phyloP scores from a whole-genome alignment of 2,113 vertebrate species.

The Piliocolobus tephrosceles region DNA sequence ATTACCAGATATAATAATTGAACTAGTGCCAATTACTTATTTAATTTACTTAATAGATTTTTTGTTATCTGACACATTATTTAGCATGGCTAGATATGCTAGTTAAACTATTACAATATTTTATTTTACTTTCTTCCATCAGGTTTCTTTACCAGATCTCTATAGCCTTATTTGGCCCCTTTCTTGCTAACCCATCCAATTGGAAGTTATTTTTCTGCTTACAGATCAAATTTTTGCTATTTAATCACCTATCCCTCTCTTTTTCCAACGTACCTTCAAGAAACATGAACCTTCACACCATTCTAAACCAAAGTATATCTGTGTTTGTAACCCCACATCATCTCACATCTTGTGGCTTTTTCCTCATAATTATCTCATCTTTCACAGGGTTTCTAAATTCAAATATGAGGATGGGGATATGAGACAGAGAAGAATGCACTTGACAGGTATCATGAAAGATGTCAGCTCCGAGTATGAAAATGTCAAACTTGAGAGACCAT shows the following conservation, averaged over 20 bases:
- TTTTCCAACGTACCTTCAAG: neutral
- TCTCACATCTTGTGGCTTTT: neutral
- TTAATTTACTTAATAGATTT: neutral
- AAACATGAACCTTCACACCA: neutral
- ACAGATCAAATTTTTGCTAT: neutral
- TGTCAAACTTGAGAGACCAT: neutral
- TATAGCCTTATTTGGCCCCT: neutral
- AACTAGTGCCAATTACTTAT: neutral
- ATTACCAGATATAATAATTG: neutral
- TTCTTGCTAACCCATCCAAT: neutral
- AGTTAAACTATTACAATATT: neutral
- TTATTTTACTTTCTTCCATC: neutral
- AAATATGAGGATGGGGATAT: neutral
- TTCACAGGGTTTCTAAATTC: neutral
- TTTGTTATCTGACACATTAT: neutral
- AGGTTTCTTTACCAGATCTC: neutral
- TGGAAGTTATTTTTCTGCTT: neutral
- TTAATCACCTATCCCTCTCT: neutral
- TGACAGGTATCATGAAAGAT: neutral
- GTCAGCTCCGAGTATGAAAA: accelerated
- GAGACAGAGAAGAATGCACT: neutral
- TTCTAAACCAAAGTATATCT: neutral
- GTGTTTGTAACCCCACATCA: neutral
- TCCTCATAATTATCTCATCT: neutral
- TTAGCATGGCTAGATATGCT: neutral